These are phyloP conservation scores for Caenorhabditis doughertyi DNA, from an alignment of 2,888 invertebrate species.

Conservation along the genomic window DNA sequence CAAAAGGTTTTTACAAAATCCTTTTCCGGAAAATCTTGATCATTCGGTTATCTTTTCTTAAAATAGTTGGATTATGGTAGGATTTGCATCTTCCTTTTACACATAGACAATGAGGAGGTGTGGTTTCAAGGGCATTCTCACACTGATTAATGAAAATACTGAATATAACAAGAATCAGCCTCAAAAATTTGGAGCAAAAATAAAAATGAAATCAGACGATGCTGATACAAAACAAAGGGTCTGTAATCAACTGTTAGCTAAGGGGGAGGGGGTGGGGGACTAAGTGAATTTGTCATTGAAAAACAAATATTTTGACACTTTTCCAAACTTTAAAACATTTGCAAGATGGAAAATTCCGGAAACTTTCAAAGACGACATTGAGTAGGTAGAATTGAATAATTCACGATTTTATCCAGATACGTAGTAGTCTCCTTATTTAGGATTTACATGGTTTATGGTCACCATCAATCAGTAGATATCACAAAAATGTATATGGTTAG, in stretches of 20 bases:
- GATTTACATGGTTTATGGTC: slow-evolving; percentile 24
- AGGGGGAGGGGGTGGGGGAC: too few species aligned
- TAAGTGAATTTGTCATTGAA: too few species aligned
- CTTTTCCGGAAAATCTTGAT: background rate
- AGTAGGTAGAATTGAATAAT: slow-evolving; percentile 30
- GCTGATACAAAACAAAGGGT: too few species aligned
- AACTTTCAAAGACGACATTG: background rate
- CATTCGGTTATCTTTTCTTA: background rate
- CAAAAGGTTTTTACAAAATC: background rate
- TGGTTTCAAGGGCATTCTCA: background rate
- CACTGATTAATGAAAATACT: background rate
- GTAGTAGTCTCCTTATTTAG: slow-evolving; percentile 12
- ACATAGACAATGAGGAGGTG: slow-evolving; percentile 5
- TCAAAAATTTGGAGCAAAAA: background rate
- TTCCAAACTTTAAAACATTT: background rate
- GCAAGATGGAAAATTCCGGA: background rate
- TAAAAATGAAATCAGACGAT: background rate
- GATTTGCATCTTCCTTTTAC: background rate
- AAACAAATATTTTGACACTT: too few species aligned
- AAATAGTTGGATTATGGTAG: slow-evolving; percentile 46
- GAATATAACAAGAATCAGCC: background rate
- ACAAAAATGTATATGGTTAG: background rate
- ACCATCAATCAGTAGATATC: slow-evolving; percentile 20
- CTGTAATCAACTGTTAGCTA: too few species aligned
- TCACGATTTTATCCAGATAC: slow-evolving; percentile 28